phyloP scores from a whole-genome alignment of 2,888 invertebrate species.

The Junonia oenone region DNA sequence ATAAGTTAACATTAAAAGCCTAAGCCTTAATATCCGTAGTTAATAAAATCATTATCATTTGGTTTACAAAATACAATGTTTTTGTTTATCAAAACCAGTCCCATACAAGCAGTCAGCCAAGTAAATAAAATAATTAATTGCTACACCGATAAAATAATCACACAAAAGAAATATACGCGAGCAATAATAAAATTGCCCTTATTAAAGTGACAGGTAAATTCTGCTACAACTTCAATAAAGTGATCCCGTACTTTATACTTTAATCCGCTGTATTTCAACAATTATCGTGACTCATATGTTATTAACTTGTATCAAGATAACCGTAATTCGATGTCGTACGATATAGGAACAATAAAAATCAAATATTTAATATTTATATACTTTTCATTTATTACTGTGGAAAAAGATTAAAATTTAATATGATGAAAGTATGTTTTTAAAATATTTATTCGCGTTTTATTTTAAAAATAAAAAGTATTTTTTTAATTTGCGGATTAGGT shows the following conservation, averaged over 20 bases:
- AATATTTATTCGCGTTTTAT: no score
- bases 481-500: no score
- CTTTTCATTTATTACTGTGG: no score
- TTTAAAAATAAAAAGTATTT: no score
- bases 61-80: neutral
- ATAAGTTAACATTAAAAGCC: neutral
- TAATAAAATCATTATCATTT: neutral
- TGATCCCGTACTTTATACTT: neutral
- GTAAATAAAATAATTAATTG: neutral
- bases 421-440: no score
- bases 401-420: no score
- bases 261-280: neutral
- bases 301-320: neutral
- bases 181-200: neutral
- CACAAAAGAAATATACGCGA: neutral
- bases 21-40: neutral
- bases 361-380: no score
- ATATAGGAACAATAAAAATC: no score
- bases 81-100: neutral
- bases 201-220: neutral
- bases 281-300: neutral
- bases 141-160: neutral
- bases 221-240: neutral
- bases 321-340: no score
- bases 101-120: neutral